These are phyloP conservation scores for Drosophila differens DNA, from an alignment of 2,888 invertebrate genomes.

Conservation along the genomic window DNA sequence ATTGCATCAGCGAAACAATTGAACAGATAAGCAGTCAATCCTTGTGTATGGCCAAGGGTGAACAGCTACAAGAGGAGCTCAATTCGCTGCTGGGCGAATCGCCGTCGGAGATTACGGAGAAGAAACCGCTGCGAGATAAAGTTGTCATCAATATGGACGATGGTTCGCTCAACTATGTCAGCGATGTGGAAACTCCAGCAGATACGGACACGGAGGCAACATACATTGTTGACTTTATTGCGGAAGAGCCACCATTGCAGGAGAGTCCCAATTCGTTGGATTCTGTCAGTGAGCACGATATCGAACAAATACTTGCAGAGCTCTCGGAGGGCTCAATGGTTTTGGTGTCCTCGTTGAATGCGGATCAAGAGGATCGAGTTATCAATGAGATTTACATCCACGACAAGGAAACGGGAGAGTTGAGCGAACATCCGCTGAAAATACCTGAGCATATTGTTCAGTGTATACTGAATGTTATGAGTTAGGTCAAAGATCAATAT, in stretches of 20 bases:
- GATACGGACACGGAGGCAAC: constrained; percentile 14
- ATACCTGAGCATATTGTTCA: constrained; percentile 84
- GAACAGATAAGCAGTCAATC: constrained; percentile 38
- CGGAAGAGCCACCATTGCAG: constrained; percentile 4
- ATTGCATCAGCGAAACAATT: constrained; percentile 36
- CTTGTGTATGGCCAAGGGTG: constrained; percentile 23
- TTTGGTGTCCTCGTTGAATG: constrained; percentile 83
- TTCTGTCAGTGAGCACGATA: constrained; percentile 68
- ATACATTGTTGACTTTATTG: constrained; percentile 48
- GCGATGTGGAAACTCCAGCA: constrained; percentile 31
- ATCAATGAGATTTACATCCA: constrained; percentile 84
- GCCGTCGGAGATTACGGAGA: constrained; percentile 14
- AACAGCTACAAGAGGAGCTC: constrained; percentile 59
- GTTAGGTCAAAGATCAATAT: constrained; percentile 40
- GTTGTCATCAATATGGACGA: constrained; percentile 56
- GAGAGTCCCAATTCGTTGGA: background rate
- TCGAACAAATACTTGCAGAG: constrained; percentile 81
- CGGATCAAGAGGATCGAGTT: constrained; percentile 75
- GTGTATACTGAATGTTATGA: constrained; percentile 83
- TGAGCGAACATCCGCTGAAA: constrained; percentile 83
- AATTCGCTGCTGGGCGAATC: constrained; percentile 56
- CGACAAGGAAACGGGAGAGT: constrained; percentile 80
- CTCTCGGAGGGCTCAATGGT: constrained; percentile 83
- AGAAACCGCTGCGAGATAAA: constrained; percentile 31
- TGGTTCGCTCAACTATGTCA: constrained; percentile 48